Base-by-base conservation (phyloP, 2,113 vertebrate species). In the Rhodinocichla rosea region DNA sequence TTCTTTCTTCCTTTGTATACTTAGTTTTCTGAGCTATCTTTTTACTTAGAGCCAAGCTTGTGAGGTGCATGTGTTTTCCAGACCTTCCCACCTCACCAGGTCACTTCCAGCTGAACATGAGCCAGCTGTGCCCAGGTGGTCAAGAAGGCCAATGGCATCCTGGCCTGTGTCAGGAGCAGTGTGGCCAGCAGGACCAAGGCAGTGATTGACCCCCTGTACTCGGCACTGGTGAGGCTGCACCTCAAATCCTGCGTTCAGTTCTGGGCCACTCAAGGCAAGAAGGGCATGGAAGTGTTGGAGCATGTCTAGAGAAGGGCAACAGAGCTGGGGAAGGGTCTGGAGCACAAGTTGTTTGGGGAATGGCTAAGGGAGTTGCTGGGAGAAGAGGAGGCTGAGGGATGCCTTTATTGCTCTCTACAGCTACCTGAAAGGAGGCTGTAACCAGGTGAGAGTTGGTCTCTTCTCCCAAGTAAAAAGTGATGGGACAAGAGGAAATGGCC, bases 221-320 rank as follows among this genome's bases (percentile, higher is more conserved):
- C 0, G 0, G 33, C 27, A 37, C 40, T 68, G 17, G n/a, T 15
- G n/a, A 62, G n/a, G n/a, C 53, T 7, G 1, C 47, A 55, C 17
- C n/a, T 40, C 7, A 2, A 42, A 40, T 27, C 6, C n/a, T 47
- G 5, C 32, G 5, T 15, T 7, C 3, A 1, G 30, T 83, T 68
- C 30, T 68, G n/a, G 24, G 17, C 16, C 30, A 5, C 26, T 76
- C 24, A 26, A 0, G 0, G 7, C 23, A 68, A 22, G 24, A 68
- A 32, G 16, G 53, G 47, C 26, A 47, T 7, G 4, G 21, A 47
- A 11, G n/a, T 15, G 40, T 32, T 62, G 47, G 30, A 62, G 30
- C 3, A 0, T 19, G 20, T 62, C n/a, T 49, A 76, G 62, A 55
- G 30, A 47, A 76, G 26, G 30, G 7, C 16, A n/a, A 4, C 0